Evolutionary conservation across 2,113 vertebrate genomes (phyloP), one percentile per base, ranked within the genome.

Genomic region (Eubucco bourcierii): DNA sequence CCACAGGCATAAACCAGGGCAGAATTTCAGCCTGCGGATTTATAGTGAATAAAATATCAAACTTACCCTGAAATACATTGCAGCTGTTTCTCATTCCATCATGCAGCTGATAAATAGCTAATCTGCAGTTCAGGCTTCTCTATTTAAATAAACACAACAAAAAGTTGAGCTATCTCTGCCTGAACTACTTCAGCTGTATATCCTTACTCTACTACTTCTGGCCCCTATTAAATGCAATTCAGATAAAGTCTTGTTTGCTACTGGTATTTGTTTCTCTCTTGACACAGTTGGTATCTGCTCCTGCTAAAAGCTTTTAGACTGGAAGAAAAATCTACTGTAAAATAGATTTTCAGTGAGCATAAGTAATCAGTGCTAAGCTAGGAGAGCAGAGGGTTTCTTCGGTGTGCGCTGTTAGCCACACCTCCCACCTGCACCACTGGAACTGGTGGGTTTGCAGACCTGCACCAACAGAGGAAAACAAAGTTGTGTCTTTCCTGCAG

Each of bases 51-150:
- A 79, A 94, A 95, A 90, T 86, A 90, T 37, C 67, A 75, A 88
- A 82, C 29, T 90, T 91, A 66, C 9, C 9, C 76, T 83, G 85
- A 73, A 95, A 93, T 84, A 68, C 27, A 31, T 90, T 92, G 90
- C 91, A 90, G 85, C 90, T 88, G 70, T 84, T 96, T 96, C 77
- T 96, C 46, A 94, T 96, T 96, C 90, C 91, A 65, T 86, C 85
- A 25, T 84, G 93, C 65, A 81, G 66, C 82, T 91, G 96, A 96
- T 96, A 96, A 96, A 95, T 41, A 81, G 61, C 91, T 96, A 94
- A 96, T 96, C 95, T 95, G 87, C 74, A 52, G 90, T 85, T 94
- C 91, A 76, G 77, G 58, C 70, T 63, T 94, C 91, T 95, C 82
- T 87, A 70, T 95, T 95, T 95, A 95, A 96, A 95, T 96, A 91